Conservation (phyloP, 1,140 invertebrate species). For the Wasmannia auropunctata region DNA sequence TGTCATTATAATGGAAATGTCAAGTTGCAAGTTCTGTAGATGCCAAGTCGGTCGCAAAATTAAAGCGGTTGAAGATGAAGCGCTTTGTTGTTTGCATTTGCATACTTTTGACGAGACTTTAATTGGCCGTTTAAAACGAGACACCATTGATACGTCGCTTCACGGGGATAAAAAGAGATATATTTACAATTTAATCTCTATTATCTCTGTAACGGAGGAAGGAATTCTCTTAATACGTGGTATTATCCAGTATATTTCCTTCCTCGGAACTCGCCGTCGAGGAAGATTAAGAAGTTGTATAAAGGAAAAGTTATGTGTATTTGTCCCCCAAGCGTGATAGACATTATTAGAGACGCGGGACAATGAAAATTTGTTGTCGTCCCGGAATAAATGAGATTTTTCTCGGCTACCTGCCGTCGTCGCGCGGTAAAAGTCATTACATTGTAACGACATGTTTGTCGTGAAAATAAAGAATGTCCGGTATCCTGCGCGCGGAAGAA, state of each 20-base stretch:
- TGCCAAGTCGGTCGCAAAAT: background rate
- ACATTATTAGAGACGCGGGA: slow-evolving; percentile 48
- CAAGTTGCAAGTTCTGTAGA: background rate
- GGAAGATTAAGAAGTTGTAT: slow-evolving; percentile 25
- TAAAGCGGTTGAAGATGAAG: slow-evolving; percentile 11
- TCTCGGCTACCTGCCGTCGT: slow-evolving; percentile 29
- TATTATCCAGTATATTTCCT: background rate
- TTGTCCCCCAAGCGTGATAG: slow-evolving; percentile 38
- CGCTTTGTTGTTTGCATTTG: background rate
- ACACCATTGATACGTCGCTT: background rate
- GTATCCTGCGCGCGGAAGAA: background rate
- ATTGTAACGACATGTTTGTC: slow-evolving; percentile 37
- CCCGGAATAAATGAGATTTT: slow-evolving; percentile 47
- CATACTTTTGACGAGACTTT: background rate
- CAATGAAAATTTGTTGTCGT: slow-evolving; percentile 51
- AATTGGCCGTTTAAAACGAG: background rate
- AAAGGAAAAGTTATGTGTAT: slow-evolving; percentile 50
- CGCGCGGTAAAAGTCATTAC: slow-evolving; percentile 41
- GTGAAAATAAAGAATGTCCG: slow-evolving; percentile 38
- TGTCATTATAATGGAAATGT: background rate
- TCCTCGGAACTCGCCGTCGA: background rate
- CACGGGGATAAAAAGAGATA: background rate
- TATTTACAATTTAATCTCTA: background rate
- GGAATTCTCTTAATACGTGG: background rate
- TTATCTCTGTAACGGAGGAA: background rate